phyloP scores from a whole-genome alignment of 2,888 invertebrate species.

The Neoaliturus tenellus region DNA sequence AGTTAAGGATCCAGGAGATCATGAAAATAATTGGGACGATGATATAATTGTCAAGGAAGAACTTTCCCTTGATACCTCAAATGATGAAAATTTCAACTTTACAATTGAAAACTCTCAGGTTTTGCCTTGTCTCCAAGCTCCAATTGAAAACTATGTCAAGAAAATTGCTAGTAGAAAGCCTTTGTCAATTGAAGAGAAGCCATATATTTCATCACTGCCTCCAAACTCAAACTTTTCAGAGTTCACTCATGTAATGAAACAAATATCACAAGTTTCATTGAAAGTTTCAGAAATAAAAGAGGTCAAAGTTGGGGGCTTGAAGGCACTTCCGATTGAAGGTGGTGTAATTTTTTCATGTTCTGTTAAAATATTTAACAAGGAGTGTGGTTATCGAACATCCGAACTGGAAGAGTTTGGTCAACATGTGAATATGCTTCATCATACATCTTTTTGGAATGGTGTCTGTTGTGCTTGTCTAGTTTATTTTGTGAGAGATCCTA shows the following conservation, averaged over 20 bases:
- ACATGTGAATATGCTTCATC: constrained; percentile 13
- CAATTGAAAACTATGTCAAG: background rate
- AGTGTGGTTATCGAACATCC: background rate
- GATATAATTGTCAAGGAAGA: background rate
- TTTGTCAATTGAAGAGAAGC: constrained; percentile 8
- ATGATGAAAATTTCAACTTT: background rate
- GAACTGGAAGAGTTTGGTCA: constrained; percentile 4
- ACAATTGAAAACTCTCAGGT: background rate
- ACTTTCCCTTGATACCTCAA: background rate
- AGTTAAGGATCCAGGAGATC: background rate
- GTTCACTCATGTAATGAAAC: constrained; percentile 35
- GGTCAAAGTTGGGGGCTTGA: constrained; percentile 24
- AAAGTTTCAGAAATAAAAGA: constrained; percentile 15
- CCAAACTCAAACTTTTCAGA: constrained; percentile 8
- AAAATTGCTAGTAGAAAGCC: constrained; percentile 9
- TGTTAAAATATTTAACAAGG: constrained; percentile 19
- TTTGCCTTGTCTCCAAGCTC: background rate
- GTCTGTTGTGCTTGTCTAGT: background rate
- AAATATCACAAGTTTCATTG: background rate
- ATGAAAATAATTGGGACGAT: constrained; percentile 1
- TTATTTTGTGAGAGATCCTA: background rate
- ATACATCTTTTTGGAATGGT: constrained; percentile 13
- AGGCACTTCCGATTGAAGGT: background rate
- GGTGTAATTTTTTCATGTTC: constrained; percentile 8
- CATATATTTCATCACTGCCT: constrained; percentile 6